phyloP scores from a whole-genome alignment of 1,140 invertebrate species.

The Pachypeltis micranthus region DNA sequence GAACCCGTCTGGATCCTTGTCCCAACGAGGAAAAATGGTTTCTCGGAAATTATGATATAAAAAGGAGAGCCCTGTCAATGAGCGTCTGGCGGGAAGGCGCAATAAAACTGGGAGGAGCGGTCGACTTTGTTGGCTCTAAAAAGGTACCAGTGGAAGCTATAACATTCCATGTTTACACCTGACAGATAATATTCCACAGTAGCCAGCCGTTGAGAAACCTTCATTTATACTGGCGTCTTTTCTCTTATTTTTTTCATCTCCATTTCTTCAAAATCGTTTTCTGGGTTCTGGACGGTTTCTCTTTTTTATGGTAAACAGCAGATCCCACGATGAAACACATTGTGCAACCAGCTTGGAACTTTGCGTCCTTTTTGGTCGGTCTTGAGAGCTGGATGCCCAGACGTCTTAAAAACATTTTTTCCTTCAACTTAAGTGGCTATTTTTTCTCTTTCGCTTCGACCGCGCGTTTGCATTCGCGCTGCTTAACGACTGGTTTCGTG shows the following conservation, averaged over 20 bases:
- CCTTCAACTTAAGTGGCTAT: too few species aligned
- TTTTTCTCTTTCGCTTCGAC: too few species aligned
- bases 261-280: not conserved
- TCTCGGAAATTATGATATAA: not conserved
- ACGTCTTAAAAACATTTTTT: constrained; percentile 1
- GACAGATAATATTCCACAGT: constrained; percentile 9
- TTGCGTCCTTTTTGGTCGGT: not conserved
- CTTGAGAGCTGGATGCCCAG: not conserved
- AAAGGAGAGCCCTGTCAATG: not conserved
- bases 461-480: too few species aligned
- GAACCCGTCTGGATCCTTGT: too few species aligned
- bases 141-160: not conserved
- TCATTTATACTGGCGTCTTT: not conserved
- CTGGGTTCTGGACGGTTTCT: not conserved
- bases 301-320: not conserved
- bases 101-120: not conserved
- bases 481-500: too few species aligned
- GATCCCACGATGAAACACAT: not conserved
- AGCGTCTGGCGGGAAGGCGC: not conserved
- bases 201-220: not conserved
- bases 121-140: not conserved
- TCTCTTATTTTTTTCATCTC: not conserved
- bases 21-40: too few species aligned
- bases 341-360: not conserved
- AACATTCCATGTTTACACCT: constrained; percentile 2